These are phyloP conservation scores for Apogon hyalosoma DNA, from an alignment of 2,797 vertebrate genomes.

Conservation along the genomic window DNA sequence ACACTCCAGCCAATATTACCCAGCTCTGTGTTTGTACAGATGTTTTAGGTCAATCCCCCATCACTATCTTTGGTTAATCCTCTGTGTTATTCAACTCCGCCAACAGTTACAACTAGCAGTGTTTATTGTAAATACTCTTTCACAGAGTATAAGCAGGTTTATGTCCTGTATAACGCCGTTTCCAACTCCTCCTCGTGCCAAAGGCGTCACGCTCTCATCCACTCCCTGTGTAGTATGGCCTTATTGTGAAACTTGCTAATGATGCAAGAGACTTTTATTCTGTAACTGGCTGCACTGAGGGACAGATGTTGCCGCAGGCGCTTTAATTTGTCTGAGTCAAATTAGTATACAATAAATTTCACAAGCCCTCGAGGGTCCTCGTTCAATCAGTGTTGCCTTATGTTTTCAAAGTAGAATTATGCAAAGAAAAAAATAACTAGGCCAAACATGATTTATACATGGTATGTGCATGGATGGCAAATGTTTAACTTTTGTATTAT, in stretches of 20 bases:
- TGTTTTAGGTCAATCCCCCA: conserved; percentile 29
- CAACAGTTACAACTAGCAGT: background rate
- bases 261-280: conserved; percentile 50
- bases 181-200: background rate
- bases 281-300: conserved; percentile 56
- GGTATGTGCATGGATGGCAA: conserved; percentile 9
- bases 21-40: background rate
- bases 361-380: conserved; percentile 53
- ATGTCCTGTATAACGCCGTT: background rate
- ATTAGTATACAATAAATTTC: conserved; percentile 72
- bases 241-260: conserved; percentile 54
- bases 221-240: conserved; percentile 14
- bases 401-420: conserved; percentile 62
- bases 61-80: conserved; percentile 11
- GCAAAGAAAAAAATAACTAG: conserved; percentile 32
- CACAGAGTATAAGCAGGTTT: background rate
- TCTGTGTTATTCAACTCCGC: background rate
- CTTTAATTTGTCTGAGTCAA: conserved; percentile 70
- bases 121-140: background rate
- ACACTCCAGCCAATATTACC: background rate
- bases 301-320: conserved; percentile 68
- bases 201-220: conserved; percentile 12
- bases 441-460: conserved; percentile 47
- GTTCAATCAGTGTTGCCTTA: conserved; percentile 59
- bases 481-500: conserved; percentile 44